phyloP scores from a whole-genome alignment of 2,797 vertebrate genomes.

The Astyanax mexicanus region DNA sequence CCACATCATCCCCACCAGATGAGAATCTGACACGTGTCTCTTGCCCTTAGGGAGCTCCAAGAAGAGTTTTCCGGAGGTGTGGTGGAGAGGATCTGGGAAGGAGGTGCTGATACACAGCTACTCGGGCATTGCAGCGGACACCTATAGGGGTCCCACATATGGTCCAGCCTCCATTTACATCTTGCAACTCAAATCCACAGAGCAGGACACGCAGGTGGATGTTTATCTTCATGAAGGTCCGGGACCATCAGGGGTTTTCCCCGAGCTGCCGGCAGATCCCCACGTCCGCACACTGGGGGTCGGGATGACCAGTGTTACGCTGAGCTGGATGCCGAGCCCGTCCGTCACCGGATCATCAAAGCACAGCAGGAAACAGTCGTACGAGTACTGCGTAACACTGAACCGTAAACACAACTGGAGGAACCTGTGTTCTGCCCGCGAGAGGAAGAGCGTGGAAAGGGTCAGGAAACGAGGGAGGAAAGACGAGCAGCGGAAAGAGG shows the following conservation, averaged over 20 bases:
- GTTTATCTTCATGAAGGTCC: conserved; percentile 81
- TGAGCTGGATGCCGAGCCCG: conserved; percentile 87
- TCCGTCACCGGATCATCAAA: conserved; percentile 63
- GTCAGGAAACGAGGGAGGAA: conserved; percentile 60
- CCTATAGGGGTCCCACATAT: conserved; percentile 77
- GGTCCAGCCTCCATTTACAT: conserved; percentile 81
- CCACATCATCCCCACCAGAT: too few relatives aligned
- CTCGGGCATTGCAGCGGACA: conserved; percentile 81
- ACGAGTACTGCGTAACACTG: conserved; percentile 86
- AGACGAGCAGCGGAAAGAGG: conserved; percentile 63
- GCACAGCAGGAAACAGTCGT: not conserved
- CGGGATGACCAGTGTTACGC: conserved; percentile 87
- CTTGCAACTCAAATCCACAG: conserved; percentile 81
- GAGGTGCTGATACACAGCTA: conserved; percentile 83
- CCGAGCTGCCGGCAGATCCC: conserved; percentile 82
- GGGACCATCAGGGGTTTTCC: conserved; percentile 76
- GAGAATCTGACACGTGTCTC: conserved; percentile 25
- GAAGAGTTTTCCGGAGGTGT: conserved; percentile 79
- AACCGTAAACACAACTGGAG: conserved; percentile 86
- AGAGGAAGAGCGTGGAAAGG: conserved; percentile 67
- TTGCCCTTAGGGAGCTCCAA: conserved; percentile 74
- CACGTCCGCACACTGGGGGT: conserved; percentile 81
- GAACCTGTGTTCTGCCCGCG: conserved; percentile 84
- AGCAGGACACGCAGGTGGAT: conserved; percentile 79
- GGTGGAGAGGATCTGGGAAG: conserved; percentile 77